These are phyloP conservation scores for Stegana nigrithorax DNA, from an alignment of 2,888 invertebrate genomes.

Conservation along the genomic window DNA sequence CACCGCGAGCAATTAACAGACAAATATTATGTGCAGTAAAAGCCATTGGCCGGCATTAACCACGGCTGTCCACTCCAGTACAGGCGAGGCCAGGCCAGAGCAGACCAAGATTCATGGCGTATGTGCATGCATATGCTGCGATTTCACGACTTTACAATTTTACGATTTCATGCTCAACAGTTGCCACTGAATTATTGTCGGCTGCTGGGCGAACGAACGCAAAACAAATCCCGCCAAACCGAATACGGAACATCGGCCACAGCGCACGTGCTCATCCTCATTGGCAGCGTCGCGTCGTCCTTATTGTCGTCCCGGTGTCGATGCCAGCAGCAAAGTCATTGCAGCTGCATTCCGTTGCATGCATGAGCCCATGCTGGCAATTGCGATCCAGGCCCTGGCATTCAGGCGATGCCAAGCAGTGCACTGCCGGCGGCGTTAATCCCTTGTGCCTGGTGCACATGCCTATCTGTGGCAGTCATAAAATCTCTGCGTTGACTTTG, in stretches of 20 bases:
- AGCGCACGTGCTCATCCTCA: too few relatives aligned
- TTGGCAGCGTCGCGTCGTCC: background rate
- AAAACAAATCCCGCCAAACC: too few relatives aligned
- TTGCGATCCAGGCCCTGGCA: too few relatives aligned
- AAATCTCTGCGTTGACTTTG: too few relatives aligned
- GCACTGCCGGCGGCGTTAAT: background rate
- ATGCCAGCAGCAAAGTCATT: background rate
- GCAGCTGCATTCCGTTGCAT: background rate
- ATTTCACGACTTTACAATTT: too few relatives aligned
- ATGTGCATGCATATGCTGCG: slow-evolving; percentile 53
- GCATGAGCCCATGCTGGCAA: background rate
- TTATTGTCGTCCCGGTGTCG: too few relatives aligned
- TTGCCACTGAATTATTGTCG: slow-evolving; percentile 55
- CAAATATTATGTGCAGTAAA: slow-evolving; percentile 1
- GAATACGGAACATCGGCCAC: background rate
- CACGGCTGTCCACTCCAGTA: too few relatives aligned
- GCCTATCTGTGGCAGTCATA: background rate
- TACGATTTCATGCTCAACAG: slow-evolving; percentile 39
- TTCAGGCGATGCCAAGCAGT: background rate
- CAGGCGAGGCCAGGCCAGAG: background rate
- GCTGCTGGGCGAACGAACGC: slow-evolving; percentile 29
- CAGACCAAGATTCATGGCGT: background rate
- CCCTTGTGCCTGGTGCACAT: background rate
- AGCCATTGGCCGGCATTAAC: too few relatives aligned
- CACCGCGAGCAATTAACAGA: slow-evolving; percentile 7